Base-by-base conservation (phyloP, 2,888 invertebrate species). In the Cataglyphis albicans region DNA sequence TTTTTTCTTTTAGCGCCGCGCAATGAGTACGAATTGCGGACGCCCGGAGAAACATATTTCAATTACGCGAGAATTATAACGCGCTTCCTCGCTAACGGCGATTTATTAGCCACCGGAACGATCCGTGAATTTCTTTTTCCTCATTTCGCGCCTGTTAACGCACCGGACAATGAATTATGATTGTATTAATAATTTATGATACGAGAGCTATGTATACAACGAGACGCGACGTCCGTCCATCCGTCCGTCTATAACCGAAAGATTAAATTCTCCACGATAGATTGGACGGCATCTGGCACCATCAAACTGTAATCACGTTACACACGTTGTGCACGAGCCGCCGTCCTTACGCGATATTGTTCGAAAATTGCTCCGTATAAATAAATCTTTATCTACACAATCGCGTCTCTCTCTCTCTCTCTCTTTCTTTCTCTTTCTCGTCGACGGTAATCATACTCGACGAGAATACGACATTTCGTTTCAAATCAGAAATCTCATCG, bases 11-110 rank as follows among this genome's bases (percentile, higher is more conserved):
- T 59, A 76, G 48, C 68, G n/a, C 55, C 41, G 78, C 78, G 73
- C 78, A 80, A 80, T 80, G 78, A 80, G 78, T 80, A 80, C 78
- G 78, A 80, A 80, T 80, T 80, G 73, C 78, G 74, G 41, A 80
- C 73, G 73, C 59, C 59, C 78, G 78, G 78, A 73, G 78, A 73
- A 80, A 80, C 78, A 80, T 80, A 80, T 80, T 80, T 80, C 78
- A 80, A 80, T 80, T 80, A 80, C 78, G 78, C 78, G 59, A 80
- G 78, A 80, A 80, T 80, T 80, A 80, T 80, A 80, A 80, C 78
- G 78, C 74, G 78, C 44, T 44, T 78, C 41, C 78, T 21, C 44
- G 78, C 78, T 80, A 80, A 80, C 73, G 59, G 78, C 78, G 78
- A 80, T 80, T 80, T 80, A 80, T 80, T 80, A 72, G 73, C 74